A percentile compares a stretch with the other conserved stretches of the same genome.
These are phyloP conservation scores for Nycticorax nycticorax DNA, from an alignment of 2,113 vertebrate species.

Conservation along the genomic window DNA sequence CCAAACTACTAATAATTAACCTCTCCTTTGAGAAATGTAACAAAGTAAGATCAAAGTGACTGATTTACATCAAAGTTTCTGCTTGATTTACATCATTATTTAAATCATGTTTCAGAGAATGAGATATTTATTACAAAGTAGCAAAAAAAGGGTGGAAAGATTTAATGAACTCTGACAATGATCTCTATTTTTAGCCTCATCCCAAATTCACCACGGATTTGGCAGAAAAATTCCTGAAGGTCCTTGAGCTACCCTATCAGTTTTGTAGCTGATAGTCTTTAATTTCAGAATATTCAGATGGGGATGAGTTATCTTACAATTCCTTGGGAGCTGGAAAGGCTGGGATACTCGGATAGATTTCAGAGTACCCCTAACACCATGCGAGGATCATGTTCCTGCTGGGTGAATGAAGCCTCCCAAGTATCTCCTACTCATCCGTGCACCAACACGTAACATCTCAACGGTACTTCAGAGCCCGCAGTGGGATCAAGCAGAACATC, in stretches of 20 bases:
- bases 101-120: slow-evolving; percentile 44
- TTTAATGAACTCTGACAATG: background rate
- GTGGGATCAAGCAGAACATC: slow-evolving; percentile 18
- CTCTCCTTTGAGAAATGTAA: slow-evolving; percentile 54
- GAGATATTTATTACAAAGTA: slow-evolving; percentile 28
- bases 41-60: slow-evolving; percentile 52
- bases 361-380: background rate
- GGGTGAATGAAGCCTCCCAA: background rate
- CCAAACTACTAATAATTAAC: slow-evolving; percentile 53
- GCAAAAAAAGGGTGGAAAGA: background rate
- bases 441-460: background rate
- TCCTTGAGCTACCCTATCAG: background rate
- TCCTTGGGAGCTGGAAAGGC: background rate
- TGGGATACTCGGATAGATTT: background rate
- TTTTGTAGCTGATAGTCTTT: background rate
- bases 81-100: slow-evolving; percentile 56
- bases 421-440: background rate
- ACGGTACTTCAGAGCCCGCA: background rate
- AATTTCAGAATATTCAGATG: background rate
- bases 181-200: background rate
- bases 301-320: background rate
- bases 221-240: background rate
- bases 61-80: slow-evolving; percentile 53
- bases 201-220: background rate
- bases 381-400: background rate